Percentiles rank a stretch among this genome's conserved stretches.
These are phyloP conservation scores for Lethocerus indicus DNA, from an alignment of 1,140 invertebrate species.

Conservation along the genomic window DNA sequence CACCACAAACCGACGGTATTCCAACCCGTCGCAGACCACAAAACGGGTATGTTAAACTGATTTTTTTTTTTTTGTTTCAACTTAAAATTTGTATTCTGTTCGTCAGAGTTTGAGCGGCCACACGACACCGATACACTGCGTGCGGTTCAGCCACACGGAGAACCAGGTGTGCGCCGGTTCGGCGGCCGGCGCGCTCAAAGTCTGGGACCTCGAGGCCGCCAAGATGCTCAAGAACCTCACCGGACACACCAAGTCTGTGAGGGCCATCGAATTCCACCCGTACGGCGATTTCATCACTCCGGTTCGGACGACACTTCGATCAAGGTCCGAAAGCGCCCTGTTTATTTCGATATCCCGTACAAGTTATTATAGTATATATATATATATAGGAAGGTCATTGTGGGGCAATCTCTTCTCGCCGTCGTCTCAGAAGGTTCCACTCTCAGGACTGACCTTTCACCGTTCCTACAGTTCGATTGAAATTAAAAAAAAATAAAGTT, in stretches of 20 bases:
- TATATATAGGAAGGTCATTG: too few species aligned
- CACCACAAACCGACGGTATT: too few species aligned
- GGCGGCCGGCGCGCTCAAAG: slow-evolving; percentile 79
- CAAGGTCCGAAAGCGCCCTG: too few species aligned
- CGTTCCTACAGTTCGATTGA: too few species aligned
- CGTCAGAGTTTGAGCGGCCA: slow-evolving; percentile 80
- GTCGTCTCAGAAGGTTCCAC: too few species aligned
- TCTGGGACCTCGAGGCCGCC: slow-evolving; percentile 91
- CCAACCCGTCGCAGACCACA: too few species aligned
- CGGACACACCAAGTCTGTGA: slow-evolving; percentile 80
- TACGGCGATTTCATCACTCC: slow-evolving; percentile 89
- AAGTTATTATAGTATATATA: too few species aligned
- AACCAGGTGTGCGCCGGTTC: slow-evolving; percentile 91
- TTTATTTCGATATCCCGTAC: too few species aligned
- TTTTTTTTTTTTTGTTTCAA: slow-evolving; percentile 2
- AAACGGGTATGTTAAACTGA: too few species aligned
- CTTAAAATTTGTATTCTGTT: slow-evolving; percentile 11
- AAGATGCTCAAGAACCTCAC: slow-evolving; percentile 81
- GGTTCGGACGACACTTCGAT: slow-evolving; percentile 83
- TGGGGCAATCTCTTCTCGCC: too few species aligned
- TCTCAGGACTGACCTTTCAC: too few species aligned
- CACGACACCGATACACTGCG: slow-evolving; percentile 82
- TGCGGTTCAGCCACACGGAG: slow-evolving; percentile 85
- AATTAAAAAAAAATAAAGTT: too few species aligned
- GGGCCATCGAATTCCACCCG: slow-evolving; percentile 89